Base-by-base conservation (phyloP, 2,797 vertebrate species). In the Alexandromys oeconomus region DNA sequence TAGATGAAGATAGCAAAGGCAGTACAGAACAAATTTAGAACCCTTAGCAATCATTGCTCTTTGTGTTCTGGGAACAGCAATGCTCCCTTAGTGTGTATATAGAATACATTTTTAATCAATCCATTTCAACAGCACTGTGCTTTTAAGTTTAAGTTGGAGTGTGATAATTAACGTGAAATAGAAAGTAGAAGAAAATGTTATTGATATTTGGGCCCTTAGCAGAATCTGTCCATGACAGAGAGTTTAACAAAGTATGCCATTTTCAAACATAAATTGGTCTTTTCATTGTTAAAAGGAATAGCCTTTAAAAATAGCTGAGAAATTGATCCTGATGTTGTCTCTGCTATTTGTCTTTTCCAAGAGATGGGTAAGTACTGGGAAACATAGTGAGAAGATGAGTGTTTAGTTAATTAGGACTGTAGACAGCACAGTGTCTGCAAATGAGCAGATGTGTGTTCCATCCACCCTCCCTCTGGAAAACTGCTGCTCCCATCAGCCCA, bases 211-310 rank as follows among this genome's bases (percentile, higher is more conserved):
- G 4, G 27, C 48, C 43, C 4, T 14, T 65, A 34, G 69, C 1
- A 27, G 1, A 27, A 3, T 61, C 15, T 61, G 9, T 29, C 51
- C 71, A 37, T 80, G 25, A n/a, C 1, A 25, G 3, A 31, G 3
- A 37, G 7, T 43, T 19, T 21, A 19, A 61, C 6, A 21, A 27
- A 29, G 2, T 37, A 14, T 40, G 12, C 19, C 5, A 65, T 29
- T 89, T 93, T 46, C 86, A 87, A 89, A 93, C 11, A 25, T 5
- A 92, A 89, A 48, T 48, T 40, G 0, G 59, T 92, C 12, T 73
- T 84, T 67, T 59, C 69, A 17, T 34, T 65, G 37, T 54, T 40
- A 63, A 92, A 93, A 96, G 51, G 67, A 88, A 69, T 34, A 76
- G 14, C 65, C 54, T 54, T 71, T 46, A 88, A 48, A 31, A 46